A percentile compares a stretch with the other conserved stretches of the same genome.
These are phyloP conservation scores for Ceratosolen solmsi DNA, from an alignment of 1,140 invertebrate species.

Conservation along the genomic window DNA sequence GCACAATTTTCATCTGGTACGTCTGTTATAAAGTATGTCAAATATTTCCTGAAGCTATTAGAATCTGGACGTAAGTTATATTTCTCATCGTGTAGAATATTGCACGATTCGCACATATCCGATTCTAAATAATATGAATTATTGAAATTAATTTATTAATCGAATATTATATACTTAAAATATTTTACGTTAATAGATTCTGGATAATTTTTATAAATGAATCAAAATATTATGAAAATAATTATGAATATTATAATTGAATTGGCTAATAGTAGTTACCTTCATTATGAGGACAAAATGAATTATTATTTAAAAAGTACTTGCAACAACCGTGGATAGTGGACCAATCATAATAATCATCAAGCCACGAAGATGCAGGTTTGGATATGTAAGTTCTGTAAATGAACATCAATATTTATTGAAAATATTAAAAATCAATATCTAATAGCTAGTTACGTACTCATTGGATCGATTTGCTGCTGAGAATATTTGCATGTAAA, in stretches of 20 bases:
- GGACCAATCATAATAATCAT: constrained; percentile 97
- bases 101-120: constrained; percentile 68
- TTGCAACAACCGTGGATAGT: constrained; percentile 70
- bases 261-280: constrained; percentile 1
- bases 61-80: constrained; percentile 73
- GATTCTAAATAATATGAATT: not conserved
- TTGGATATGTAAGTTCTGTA: constrained; percentile 88
- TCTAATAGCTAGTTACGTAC: not conserved
- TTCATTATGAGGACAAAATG: constrained; percentile 80
- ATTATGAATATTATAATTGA: too few relatives aligned
- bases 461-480: constrained; percentile 74
- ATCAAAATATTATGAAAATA: too few relatives aligned
- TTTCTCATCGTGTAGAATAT: constrained; percentile 65
- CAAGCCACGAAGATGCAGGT: constrained; percentile 93
- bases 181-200: too few relatives aligned
- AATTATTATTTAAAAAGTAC: constrained; percentile 76
- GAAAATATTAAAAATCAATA: not conserved
- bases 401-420: not conserved
- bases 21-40: constrained; percentile 91
- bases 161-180: too few relatives aligned
- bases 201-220: too few relatives aligned
- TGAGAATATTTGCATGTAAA: constrained; percentile 87
- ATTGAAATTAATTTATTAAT: not conserved
- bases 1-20: constrained; percentile 88
- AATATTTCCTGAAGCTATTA: constrained; percentile 84